Percentiles rank a stretch among this genome's conserved stretches.
phyloP scores from a whole-genome alignment of 1,140 invertebrate genomes.

The Propsilocerus akamusi region DNA sequence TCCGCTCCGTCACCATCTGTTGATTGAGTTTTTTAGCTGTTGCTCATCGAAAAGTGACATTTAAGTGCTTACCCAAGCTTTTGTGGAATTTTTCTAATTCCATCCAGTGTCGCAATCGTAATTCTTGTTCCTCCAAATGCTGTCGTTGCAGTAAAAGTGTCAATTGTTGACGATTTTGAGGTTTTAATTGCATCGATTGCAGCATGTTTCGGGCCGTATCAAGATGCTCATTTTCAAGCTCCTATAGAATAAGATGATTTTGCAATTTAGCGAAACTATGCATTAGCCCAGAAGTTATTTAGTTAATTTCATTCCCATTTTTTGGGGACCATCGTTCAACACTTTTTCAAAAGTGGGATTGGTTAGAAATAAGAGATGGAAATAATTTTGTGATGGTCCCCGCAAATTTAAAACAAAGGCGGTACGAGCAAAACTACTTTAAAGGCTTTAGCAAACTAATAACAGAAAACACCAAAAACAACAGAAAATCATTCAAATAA shows the following conservation, averaged over 20 bases:
- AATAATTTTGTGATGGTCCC: neutral
- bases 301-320: too few species aligned
- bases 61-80: neutral
- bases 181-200: conserved; percentile 20
- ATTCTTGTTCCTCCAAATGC: conserved; percentile 23
- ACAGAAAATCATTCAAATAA: too few species aligned
- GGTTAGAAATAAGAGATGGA: neutral
- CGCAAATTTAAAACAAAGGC: neutral
- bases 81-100: conserved; percentile 24
- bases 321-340: neutral
- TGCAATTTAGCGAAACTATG: too few species aligned
- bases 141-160: conserved; percentile 21
- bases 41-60: too few species aligned
- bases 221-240: conserved; percentile 21
- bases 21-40: too few species aligned
- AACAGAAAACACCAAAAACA: too few species aligned
- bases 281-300: too few species aligned
- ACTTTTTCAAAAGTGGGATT: neutral
- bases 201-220: conserved; percentile 21
- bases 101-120: conserved; percentile 22
- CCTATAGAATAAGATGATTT: conserved; percentile 11
- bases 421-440: too few species aligned
- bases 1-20: too few species aligned
- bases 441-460: too few species aligned
- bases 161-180: conserved; percentile 21